Percentiles rank a stretch among this genome's conserved stretches.
These are phyloP conservation scores for Upupa epops DNA, from an alignment of 2,113 vertebrate species.

Conservation along the genomic window DNA sequence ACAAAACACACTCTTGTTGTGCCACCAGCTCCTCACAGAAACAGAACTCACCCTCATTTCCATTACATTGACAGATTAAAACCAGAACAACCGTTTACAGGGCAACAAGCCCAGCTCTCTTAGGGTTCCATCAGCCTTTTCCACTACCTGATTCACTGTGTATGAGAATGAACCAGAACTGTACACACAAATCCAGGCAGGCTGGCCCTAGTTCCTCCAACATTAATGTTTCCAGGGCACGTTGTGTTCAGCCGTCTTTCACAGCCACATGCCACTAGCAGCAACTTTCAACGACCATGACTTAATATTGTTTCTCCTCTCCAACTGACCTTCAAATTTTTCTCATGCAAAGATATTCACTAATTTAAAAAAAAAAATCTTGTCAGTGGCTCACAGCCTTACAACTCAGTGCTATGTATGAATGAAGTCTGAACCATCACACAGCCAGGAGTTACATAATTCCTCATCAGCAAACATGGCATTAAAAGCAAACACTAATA, in stretches of 20 bases:
- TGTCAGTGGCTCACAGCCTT: not conserved
- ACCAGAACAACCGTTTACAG: not conserved
- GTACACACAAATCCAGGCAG: not conserved
- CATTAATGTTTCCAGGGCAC: fast-evolving
- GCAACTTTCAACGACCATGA: not conserved
- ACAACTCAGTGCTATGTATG: not conserved
- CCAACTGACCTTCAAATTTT: not conserved
- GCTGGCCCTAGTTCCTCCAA: not conserved
- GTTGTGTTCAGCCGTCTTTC: not conserved
- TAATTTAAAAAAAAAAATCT: not conserved
- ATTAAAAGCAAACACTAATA: not conserved
- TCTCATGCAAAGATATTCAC: not conserved
- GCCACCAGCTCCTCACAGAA: not conserved
- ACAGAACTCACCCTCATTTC: not conserved
- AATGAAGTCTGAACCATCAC: not conserved
- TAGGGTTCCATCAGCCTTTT: not conserved
- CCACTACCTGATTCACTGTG: not conserved
- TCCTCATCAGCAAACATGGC: not conserved
- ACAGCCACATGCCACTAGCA: not conserved
- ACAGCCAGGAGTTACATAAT: not conserved
- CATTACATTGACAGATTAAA: not conserved
- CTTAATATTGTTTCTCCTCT: not conserved
- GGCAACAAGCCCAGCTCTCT: not conserved
- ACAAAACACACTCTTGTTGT: fast-evolving
- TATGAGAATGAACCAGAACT: not conserved